These are phyloP conservation scores for Anadara kagoshimensis DNA, from an alignment of 1,140 invertebrate species.

Conservation along the genomic window DNA sequence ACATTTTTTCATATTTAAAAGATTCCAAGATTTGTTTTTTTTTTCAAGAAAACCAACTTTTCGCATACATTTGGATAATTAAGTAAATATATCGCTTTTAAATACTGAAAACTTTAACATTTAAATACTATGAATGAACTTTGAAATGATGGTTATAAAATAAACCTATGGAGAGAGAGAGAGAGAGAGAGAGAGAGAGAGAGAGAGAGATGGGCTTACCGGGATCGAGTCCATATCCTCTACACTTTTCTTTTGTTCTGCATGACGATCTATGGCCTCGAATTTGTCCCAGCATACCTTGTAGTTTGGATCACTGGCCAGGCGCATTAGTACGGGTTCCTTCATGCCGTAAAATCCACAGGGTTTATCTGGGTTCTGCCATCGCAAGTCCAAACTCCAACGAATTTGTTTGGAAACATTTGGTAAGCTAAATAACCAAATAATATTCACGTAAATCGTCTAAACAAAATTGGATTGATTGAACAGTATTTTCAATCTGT, in stretches of 20 bases:
- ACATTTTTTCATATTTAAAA: too few species aligned
- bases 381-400: constrained; percentile 70
- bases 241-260: constrained; percentile 42
- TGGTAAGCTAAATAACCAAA: constrained; percentile 59
- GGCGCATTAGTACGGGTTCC: constrained; percentile 59
- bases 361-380: constrained; percentile 62
- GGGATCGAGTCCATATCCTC: constrained; percentile 12
- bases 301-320: constrained; percentile 51
- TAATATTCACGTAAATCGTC: too few species aligned
- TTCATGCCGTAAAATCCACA: constrained; percentile 68
- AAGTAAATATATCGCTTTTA: too few species aligned
- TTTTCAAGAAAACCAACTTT: too few species aligned
- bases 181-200: background rate
- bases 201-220: constrained; percentile 5
- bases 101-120: too few species aligned
- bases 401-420: constrained; percentile 67
- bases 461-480: too few species aligned
- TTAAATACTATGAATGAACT: too few species aligned
- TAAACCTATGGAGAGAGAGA: too few species aligned
- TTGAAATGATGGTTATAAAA: too few species aligned
- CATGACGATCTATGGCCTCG: constrained; percentile 51
- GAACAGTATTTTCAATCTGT: too few species aligned
- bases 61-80: too few species aligned
- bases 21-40: too few species aligned
- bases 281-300: constrained; percentile 63